phyloP scores from a whole-genome alignment of 2,888 invertebrate species.

The Pollenia amentaria region DNA sequence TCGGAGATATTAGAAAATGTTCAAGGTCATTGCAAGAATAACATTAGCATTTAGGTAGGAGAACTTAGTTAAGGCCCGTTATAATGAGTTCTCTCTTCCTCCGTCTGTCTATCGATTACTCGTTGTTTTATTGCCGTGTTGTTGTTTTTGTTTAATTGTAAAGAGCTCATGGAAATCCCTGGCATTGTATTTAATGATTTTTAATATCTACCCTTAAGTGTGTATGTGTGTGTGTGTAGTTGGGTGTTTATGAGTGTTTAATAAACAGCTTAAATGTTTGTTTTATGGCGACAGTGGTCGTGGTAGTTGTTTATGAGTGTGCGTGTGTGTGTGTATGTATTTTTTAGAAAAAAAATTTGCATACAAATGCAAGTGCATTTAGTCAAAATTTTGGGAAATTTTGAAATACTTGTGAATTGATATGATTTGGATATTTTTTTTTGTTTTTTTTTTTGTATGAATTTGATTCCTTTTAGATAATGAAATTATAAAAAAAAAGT shows the following conservation, averaged over 20 bases:
- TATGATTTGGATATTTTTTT: conserved; percentile 77
- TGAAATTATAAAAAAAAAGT: neutral
- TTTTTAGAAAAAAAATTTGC: conserved; percentile 11
- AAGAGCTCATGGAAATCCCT: conserved; percentile 52
- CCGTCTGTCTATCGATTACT: neutral
- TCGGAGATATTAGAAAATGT: conserved; percentile 29
- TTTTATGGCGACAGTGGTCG: neutral
- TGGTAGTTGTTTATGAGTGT: neutral
- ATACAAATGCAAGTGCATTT: conserved; percentile 11
- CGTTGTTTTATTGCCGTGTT: neutral
- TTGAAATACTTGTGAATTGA: conserved; percentile 49
- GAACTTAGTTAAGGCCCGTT: conserved; percentile 31
- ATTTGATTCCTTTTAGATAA: conserved; percentile 73
- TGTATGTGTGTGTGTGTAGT: neutral
- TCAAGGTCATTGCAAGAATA: conserved; percentile 69
- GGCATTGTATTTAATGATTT: conserved; percentile 44
- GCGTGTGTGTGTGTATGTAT: neutral
- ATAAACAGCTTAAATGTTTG: conserved; percentile 27
- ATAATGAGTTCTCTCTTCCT: conserved; percentile 32
- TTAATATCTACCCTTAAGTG: conserved; percentile 7
- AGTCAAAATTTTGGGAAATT: conserved; percentile 22
- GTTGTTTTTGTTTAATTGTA: conserved; percentile 36
- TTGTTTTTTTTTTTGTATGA: conserved; percentile 78
- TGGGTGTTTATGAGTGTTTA: neutral
- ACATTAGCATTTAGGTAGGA: conserved; percentile 63